Percentiles rank a stretch among this genome's conserved stretches.
These are phyloP conservation scores for Leptobrachium leishanense DNA, from an alignment of 2,113 vertebrate genomes.

Conservation along the genomic window DNA sequence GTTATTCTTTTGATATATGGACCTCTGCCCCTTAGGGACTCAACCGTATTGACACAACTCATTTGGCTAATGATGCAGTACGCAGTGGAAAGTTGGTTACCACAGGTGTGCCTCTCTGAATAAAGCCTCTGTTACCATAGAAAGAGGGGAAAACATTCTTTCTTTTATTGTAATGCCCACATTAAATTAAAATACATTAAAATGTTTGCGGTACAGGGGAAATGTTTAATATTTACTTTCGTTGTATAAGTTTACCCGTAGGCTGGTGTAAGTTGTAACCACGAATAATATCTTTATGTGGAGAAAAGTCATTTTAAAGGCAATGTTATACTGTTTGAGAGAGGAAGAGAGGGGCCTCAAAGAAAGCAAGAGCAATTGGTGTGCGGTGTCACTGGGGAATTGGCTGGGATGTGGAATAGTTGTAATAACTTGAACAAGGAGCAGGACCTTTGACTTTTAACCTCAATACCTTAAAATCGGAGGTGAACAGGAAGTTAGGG, in stretches of 20 bases:
- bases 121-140: conserved; percentile 43
- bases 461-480: conserved; percentile 49
- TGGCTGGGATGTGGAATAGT: conserved; percentile 44
- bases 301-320: conserved; percentile 51
- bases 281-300: conserved; percentile 44
- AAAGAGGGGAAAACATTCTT: conserved; percentile 12
- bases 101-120: conserved; percentile 36
- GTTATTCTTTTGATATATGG: conserved; percentile 50
- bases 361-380: conserved; percentile 33
- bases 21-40: conserved; percentile 37
- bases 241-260: conserved; percentile 31
- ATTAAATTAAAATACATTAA: conserved; percentile 31
- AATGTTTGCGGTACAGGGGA: conserved; percentile 13
- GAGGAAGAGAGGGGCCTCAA: conserved; percentile 46
- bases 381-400: conserved; percentile 41
- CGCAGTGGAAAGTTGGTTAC: conserved; percentile 47
- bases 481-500: conserved; percentile 54
- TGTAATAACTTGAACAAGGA: conserved; percentile 54
- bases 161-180: conserved; percentile 1
- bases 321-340: conserved; percentile 40
- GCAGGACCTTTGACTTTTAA: conserved; percentile 53
- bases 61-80: conserved; percentile 46
- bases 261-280: background rate
- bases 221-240: conserved; percentile 9
- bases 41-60: conserved; percentile 41